A percentile compares a stretch with the other conserved stretches of the same genome.
Conservation (phyloP, 1,140 invertebrate genomes). For the Drosophila funebris region DNA sequence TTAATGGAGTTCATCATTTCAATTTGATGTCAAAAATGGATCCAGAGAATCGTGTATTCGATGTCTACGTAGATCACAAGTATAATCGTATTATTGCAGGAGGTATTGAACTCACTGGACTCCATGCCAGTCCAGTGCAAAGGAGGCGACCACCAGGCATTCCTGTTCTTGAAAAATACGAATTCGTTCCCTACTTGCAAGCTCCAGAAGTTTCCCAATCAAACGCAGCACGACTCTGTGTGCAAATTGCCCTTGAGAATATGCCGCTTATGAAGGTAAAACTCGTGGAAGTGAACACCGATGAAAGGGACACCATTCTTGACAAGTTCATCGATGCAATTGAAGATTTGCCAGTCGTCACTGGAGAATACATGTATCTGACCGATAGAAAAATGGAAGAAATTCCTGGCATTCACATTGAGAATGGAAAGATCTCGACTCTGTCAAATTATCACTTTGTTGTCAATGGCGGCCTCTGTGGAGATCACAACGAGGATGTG, state of each 20-base stretch:
- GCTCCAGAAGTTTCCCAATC: conserved; percentile 73
- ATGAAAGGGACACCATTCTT: conserved; percentile 83
- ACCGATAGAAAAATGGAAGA: conserved; percentile 84
- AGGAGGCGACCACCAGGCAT: conserved; percentile 86
- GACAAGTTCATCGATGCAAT: conserved; percentile 86
- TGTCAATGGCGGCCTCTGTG: conserved; percentile 83
- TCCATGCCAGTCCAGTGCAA: conserved; percentile 92
- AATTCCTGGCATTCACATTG: conserved; percentile 85
- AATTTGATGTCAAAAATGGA: conserved; percentile 81
- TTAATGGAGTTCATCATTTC: conserved; percentile 90
- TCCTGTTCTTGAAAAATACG: conserved; percentile 89
- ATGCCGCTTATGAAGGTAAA: conserved; percentile 88
- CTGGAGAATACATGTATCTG: conserved; percentile 84
- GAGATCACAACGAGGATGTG: conserved; percentile 18
- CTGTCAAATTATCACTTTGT: conserved; percentile 86
- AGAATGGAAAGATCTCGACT: conserved; percentile 86
- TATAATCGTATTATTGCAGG: conserved; percentile 86
- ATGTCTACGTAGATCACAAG: conserved; percentile 73
- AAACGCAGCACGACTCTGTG: conserved; percentile 68
- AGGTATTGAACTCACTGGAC: conserved; percentile 92
- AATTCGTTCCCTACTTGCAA: conserved; percentile 89
- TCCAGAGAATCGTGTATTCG: conserved; percentile 78
- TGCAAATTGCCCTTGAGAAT: conserved; percentile 93
- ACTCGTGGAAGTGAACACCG: conserved; percentile 85
- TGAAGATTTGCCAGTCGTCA: conserved; percentile 86